Evolutionary conservation across 2,888 invertebrate genomes (phyloP).

Genomic region (Callosobruchus maculatus): DNA sequence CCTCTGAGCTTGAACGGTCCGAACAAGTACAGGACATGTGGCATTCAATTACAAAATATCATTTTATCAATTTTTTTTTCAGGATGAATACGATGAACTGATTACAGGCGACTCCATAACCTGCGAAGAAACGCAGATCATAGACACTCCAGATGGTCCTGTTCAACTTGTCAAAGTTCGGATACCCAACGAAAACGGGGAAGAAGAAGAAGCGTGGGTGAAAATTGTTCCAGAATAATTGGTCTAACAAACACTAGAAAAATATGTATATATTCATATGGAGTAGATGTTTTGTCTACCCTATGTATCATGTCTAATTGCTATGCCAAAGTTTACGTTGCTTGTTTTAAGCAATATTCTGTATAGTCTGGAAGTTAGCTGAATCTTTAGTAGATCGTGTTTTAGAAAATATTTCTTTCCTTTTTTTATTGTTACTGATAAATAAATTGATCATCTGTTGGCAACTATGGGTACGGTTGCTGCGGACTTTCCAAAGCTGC

Average conservation of each 20-base stretch:
- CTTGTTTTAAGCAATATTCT: background rate
- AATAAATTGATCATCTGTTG: no score
- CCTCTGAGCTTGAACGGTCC: no score
- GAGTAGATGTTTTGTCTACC: background rate
- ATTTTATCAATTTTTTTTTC: background rate
- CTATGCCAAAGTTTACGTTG: background rate
- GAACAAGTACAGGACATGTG: no score
- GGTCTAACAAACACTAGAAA: background rate
- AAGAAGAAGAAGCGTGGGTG: slow-evolving; percentile 49
- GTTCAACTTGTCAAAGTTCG: slow-evolving; percentile 46
- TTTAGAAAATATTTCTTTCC: no score
- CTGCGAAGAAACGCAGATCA: slow-evolving; percentile 45
- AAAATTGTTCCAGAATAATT: slow-evolving; percentile 39
- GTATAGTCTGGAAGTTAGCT: no score
- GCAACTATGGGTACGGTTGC: no score
- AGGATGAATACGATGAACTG: slow-evolving; percentile 37
- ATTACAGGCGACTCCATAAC: slow-evolving; percentile 37
- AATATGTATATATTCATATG: background rate
- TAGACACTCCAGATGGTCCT: slow-evolving; percentile 46
- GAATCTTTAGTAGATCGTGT: no score
- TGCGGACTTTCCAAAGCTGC: no score
- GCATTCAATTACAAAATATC: no score
- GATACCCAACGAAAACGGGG: slow-evolving; percentile 46
- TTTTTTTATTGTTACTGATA: no score
- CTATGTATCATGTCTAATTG: background rate